Percentiles rank a stretch among this genome's conserved stretches.
Evolutionary conservation across 2,888 invertebrate species (phyloP).

Genomic region (Phyto melanocephala): DNA sequence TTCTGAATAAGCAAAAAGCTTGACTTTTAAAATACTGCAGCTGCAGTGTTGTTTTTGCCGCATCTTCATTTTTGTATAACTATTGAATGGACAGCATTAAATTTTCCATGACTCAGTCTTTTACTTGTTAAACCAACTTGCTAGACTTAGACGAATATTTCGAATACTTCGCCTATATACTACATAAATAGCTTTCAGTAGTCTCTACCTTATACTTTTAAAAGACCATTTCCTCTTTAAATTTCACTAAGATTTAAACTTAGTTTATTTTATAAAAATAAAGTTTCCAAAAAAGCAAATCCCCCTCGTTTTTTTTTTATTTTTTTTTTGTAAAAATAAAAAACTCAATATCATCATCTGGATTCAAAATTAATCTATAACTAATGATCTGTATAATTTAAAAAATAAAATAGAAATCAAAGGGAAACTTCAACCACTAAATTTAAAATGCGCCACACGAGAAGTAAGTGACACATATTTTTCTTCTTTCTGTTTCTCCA

Average conservation of each 20-base stretch:
- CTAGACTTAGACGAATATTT: too few species aligned
- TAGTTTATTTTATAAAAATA: background rate
- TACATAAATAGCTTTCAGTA: too few species aligned
- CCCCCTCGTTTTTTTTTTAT: background rate
- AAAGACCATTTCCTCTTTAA: background rate
- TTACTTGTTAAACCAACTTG: too few species aligned
- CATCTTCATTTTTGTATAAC: too few species aligned
- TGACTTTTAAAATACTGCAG: too few species aligned
- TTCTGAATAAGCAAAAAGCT: too few species aligned
- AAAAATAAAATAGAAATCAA: background rate
- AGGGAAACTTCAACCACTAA: background rate
- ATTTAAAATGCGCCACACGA: slow-evolving; percentile 7
- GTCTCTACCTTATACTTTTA: too few species aligned
- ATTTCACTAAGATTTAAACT: background rate
- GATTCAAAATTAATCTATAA: slow-evolving; percentile 25
- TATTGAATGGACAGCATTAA: too few species aligned
- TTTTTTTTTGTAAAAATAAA: background rate
- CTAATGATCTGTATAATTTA: slow-evolving; percentile 51
- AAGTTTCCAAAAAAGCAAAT: background rate
- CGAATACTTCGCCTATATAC: too few species aligned
- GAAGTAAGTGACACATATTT: slow-evolving; percentile 30
- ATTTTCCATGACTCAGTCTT: too few species aligned
- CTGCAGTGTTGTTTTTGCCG: too few species aligned
- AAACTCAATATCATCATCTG: slow-evolving; percentile 1
- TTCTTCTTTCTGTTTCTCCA: background rate